Conservation (phyloP, 2,113 vertebrate genomes). For the Ovis canadensis region DNA sequence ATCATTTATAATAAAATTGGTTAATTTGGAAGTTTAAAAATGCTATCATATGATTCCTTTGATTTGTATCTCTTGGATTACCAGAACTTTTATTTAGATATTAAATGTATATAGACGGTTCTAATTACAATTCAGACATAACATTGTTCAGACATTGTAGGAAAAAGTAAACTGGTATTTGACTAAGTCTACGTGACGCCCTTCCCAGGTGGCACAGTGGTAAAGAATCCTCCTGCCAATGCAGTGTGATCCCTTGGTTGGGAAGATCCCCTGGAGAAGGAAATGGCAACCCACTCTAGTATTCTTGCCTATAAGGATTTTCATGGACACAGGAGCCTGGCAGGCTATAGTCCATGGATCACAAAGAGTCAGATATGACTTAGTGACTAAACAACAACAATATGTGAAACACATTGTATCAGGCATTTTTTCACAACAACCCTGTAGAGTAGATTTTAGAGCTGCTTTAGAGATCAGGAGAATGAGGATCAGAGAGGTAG, state of each 20-base stretch:
- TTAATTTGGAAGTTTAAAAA: neutral
- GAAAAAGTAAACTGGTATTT: neutral
- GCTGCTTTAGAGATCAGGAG: neutral
- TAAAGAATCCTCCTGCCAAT: neutral
- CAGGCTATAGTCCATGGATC: neutral
- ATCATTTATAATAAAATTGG: neutral
- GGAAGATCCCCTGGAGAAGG: neutral
- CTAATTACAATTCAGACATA: neutral
- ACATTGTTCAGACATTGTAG: neutral
- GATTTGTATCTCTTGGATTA: constrained; percentile 10
- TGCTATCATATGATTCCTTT: neutral
- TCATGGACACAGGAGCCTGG: neutral
- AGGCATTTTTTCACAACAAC: neutral
- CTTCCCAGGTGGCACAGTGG: neutral
- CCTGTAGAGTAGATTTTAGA: neutral
- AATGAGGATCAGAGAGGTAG: neutral
- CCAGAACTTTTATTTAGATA: neutral
- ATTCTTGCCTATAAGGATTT: neutral
- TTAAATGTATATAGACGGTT: neutral
- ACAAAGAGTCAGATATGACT: neutral
- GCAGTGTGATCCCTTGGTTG: neutral
- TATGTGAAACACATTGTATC: neutral
- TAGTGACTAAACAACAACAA: neutral
- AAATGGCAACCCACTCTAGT: neutral
- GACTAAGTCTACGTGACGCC: neutral